A percentile compares a stretch with the other conserved stretches of the same genome.
These are phyloP conservation scores for Drosophila diplacantha DNA, from an alignment of 2,888 invertebrate genomes.

Conservation along the genomic window DNA sequence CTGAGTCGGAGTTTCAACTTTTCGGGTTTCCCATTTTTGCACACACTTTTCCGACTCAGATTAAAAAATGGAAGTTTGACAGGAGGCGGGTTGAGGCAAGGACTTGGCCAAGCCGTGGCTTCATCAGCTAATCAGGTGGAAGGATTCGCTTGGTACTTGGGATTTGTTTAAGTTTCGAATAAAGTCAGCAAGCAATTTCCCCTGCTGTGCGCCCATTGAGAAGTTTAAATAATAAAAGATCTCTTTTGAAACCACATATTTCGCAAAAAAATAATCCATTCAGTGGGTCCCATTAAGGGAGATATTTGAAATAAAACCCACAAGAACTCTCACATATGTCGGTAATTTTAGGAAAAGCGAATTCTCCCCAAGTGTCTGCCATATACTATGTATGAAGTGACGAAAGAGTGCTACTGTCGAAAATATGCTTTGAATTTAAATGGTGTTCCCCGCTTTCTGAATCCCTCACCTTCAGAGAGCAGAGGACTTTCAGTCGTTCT, in stretches of 20 bases:
- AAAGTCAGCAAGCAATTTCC: neutral
- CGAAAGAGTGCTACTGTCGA: constrained; percentile 28
- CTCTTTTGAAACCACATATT: neutral
- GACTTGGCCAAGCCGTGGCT: neutral
- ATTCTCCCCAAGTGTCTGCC: constrained; percentile 45
- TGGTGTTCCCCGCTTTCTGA: constrained; percentile 48
- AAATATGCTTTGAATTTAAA: constrained; percentile 71
- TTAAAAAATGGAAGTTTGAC: constrained; percentile 32
- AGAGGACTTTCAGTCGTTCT: constrained; percentile 3
- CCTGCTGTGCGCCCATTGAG: neutral
- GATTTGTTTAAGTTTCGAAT: constrained; percentile 1
- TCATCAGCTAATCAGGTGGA: constrained; percentile 12
- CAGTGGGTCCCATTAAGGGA: neutral
- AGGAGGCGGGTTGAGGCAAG: neutral
- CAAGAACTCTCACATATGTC: neutral
- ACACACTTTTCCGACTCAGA: constrained; percentile 23
- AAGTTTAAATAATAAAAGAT: neutral
- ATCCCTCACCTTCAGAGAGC: neutral
- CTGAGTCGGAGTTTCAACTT: constrained; percentile 50
- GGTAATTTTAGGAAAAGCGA: constrained; percentile 21
- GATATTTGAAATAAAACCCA: neutral
- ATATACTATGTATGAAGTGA: constrained; percentile 9
- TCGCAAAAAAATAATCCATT: neutral
- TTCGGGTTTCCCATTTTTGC: constrained; percentile 18
- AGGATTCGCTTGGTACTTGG: neutral